Evolutionary conservation across 2,888 invertebrate genomes (phyloP).

Genomic region (Protophormia terraenovae): DNA sequence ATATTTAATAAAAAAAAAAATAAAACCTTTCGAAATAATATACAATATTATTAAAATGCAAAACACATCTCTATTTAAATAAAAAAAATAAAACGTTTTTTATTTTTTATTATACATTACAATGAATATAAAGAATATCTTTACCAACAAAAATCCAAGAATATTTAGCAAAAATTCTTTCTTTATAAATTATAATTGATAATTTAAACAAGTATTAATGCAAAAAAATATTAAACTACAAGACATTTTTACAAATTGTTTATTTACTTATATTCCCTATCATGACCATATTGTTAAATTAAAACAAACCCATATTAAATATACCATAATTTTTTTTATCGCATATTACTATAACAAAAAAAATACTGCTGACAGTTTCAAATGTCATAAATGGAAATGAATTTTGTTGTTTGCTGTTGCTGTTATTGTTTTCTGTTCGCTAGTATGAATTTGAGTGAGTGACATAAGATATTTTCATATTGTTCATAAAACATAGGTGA

Average conservation of each 20-base stretch:
- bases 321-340: slow-evolving; percentile 12
- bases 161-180: neutral
- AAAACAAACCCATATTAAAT: slow-evolving; percentile 33
- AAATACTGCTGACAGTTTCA: slow-evolving; percentile 32
- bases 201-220: neutral
- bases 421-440: neutral
- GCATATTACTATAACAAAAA: neutral
- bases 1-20: too few species aligned
- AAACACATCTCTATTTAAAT: slow-evolving; percentile 12
- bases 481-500: slow-evolving; percentile 18
- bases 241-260: slow-evolving; percentile 15
- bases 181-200: neutral
- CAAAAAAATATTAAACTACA: neutral
- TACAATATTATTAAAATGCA: slow-evolving; percentile 48
- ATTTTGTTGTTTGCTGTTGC: neutral
- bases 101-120: neutral
- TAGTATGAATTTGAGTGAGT: neutral
- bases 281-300: neutral
- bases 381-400: slow-evolving; percentile 32
- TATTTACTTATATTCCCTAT: neutral
- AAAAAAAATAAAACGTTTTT: neutral
- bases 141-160: neutral
- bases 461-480: slow-evolving; percentile 23
- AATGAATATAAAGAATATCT: slow-evolving; percentile 3
- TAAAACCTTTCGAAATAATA: neutral